A percentile compares a stretch with the other conserved stretches of the same genome.
These are phyloP conservation scores for Papilio protenor DNA, from an alignment of 2,888 invertebrate species.

Conservation along the genomic window DNA sequence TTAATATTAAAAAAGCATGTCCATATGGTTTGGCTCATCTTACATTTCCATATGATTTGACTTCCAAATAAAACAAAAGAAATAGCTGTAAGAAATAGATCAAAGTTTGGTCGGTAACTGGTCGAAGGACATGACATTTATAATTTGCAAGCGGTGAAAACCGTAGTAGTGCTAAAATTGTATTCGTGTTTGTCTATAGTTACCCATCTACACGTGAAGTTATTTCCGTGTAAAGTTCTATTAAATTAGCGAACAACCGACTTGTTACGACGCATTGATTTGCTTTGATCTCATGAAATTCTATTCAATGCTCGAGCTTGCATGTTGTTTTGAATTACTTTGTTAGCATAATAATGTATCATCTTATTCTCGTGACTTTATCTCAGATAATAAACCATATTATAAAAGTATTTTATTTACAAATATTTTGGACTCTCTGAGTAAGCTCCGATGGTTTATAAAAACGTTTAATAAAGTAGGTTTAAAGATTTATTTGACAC, in stretches of 20 bases:
- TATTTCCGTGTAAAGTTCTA: background rate
- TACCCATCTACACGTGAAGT: background rate
- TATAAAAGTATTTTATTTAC: background rate
- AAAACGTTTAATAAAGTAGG: no score
- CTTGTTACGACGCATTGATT: background rate
- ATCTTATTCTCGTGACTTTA: background rate
- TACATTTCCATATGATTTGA: no score
- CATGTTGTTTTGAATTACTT: slow-evolving; percentile 5
- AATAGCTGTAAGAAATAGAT: no score
- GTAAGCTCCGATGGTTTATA: no score
- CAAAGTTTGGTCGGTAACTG: no score
- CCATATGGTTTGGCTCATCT: no score
- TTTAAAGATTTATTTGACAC: no score
- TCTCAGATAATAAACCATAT: background rate
- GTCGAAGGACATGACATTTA: no score
- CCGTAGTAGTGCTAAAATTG: background rate
- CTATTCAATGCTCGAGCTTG: background rate
- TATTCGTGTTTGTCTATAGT: background rate
- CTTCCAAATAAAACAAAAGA: no score
- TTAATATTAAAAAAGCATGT: no score
- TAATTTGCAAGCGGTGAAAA: no score
- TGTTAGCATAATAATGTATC: slow-evolving; percentile 1
- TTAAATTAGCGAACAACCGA: background rate
- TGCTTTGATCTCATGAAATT: slow-evolving; percentile 7
- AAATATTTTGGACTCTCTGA: no score